Percentiles rank a stretch among this genome's conserved stretches.
phyloP scores from a whole-genome alignment of 2,113 vertebrate genomes.

The Syngnathus scovelli region DNA sequence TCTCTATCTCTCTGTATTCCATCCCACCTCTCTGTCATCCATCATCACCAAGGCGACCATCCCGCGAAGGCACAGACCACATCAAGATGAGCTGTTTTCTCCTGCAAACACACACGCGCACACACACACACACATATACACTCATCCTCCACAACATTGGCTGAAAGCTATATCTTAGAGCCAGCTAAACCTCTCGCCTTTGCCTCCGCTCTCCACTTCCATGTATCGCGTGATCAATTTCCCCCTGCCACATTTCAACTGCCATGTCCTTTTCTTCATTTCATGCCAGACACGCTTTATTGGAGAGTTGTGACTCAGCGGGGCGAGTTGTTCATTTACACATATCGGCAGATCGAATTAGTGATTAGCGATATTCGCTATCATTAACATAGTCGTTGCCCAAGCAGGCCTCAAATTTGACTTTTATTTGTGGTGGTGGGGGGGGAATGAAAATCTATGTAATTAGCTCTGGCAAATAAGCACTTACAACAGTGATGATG shows the following conservation, averaged over 20 bases:
- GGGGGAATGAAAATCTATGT: background rate
- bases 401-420: background rate
- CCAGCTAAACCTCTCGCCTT: constrained; percentile 33
- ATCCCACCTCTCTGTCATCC: constrained; percentile 39
- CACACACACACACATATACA: background rate
- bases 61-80: constrained; percentile 23
- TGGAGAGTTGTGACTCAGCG: constrained; percentile 26
- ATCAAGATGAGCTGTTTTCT: constrained; percentile 39
- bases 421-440: background rate
- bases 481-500: background rate
- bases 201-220: constrained; percentile 23
- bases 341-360: background rate
- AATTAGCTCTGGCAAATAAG: background rate
- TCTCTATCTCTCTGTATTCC: constrained; percentile 13
- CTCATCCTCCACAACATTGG: constrained; percentile 9
- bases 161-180: constrained; percentile 24
- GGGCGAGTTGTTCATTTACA: constrained; percentile 11
- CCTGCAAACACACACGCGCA: background rate
- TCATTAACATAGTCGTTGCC: background rate
- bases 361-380: constrained; percentile 11
- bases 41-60: constrained; percentile 51
- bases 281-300: constrained; percentile 13
- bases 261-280: constrained; percentile 26
- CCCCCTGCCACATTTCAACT: constrained; percentile 6
- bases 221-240: constrained; percentile 18